Percentiles rank a stretch among this genome's conserved stretches.
These are phyloP conservation scores for Spongilla lacustris DNA, from an alignment of 37 sponge, comb jelly and placozoan genomes.

Conservation along the genomic window DNA sequence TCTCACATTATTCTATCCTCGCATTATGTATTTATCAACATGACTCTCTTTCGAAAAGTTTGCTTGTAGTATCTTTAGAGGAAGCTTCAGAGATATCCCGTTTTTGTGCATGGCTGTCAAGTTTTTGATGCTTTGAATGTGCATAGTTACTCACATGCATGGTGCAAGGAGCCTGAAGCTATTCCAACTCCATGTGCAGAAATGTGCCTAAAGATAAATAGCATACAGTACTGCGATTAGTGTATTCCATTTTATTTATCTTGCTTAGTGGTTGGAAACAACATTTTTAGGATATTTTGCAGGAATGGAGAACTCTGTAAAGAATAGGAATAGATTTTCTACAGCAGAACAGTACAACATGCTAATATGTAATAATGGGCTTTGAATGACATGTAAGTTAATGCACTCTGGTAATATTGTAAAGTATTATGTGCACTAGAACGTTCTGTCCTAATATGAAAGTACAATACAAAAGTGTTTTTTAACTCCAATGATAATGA, in stretches of 20 bases:
- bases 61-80: not conserved
- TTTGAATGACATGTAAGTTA: not conserved
- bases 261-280: not conserved
- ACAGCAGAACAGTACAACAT: not conserved
- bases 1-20: not conserved
- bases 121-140: not conserved
- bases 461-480: no score
- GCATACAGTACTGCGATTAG: not conserved
- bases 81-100: not conserved
- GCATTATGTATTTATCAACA: not conserved
- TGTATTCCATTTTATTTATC: not conserved
- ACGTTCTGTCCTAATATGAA: no score
- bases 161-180: not conserved
- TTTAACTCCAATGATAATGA: no score
- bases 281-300: not conserved
- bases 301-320: slow-evolving; percentile 1
- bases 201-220: not conserved
- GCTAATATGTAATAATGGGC: not conserved
- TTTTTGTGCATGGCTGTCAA: not conserved
- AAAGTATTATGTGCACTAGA: no score
- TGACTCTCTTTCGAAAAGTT: not conserved
- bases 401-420: slow-evolving; percentile 1
- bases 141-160: not conserved
- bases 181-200: not conserved
- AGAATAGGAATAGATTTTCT: not conserved